Evolutionary conservation across 2,113 vertebrate species (phyloP), one percentile per base, ranked within the genome.

Genomic region (Lagopus muta): DNA sequence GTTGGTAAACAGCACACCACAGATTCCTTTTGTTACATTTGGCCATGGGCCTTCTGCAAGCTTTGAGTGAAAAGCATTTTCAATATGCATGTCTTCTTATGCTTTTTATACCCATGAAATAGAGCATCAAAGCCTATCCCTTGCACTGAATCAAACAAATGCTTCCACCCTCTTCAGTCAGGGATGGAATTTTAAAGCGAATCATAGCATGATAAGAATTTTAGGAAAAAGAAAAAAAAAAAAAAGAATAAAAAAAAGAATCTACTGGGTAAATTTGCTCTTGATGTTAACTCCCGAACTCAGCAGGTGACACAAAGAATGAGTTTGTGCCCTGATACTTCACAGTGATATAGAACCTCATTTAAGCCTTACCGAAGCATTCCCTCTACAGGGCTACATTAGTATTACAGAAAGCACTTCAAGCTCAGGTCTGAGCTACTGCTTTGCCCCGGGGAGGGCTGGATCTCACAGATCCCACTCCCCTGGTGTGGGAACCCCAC

Each of bases 291-390:
- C 61, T 79, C 72, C 74, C 82, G 71, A 81, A 86, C 82, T 88
- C 69, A 92, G 77, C 73, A 50, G 82, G 36, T 89, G 60, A 93
- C 82, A 55, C n/a, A 30, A 82, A 88, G 62, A 32, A 36, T 13
- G 7, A 25, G 65, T 90, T 71, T 82, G 78, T 34, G 89, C 62
- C 81, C 42, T 34, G 71, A 30, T 30, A 25, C 0, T 88, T 18
- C 42, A 43, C 42, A 66, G 34, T 1, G 1, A 52, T 19, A 21
- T n/a, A 57, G 40, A 47, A 74, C 28, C 22, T 72, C 58, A 34
- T 12, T 75, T 73, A 97, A 96, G 92, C 78, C 83, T 97, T 94
- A 95, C 92, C 82, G 42, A 97, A 96, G 95, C 82, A 52, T 96
- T 92, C 97, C 97, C 97, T 96, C 97, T 97, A 43, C 95, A 97